A percentile compares a stretch with the other conserved stretches of the same genome.
These are phyloP conservation scores for Enteromius afrohamiltoni DNA, from an alignment of 2,797 vertebrate species.

Conservation along the genomic window DNA sequence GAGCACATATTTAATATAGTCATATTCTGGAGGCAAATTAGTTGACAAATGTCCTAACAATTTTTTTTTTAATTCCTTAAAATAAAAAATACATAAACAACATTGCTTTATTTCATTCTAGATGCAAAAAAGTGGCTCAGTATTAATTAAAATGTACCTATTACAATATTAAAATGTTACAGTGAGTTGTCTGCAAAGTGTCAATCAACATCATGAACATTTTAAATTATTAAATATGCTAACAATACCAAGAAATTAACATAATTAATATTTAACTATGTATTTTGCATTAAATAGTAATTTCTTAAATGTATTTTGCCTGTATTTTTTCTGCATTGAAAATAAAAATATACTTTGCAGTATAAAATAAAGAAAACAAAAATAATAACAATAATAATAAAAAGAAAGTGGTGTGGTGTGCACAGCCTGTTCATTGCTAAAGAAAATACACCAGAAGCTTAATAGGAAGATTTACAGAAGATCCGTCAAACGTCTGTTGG, in stretches of 20 bases:
- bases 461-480: conserved; percentile 15
- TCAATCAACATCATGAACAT: neutral
- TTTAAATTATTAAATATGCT: neutral
- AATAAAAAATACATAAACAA: neutral
- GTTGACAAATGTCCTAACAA: neutral
- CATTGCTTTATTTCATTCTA: neutral
- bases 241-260: neutral
- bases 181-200: neutral
- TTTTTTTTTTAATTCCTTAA: neutral
- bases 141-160: neutral
- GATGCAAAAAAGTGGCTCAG: neutral
- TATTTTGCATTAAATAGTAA: neutral
- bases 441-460: conserved; percentile 53
- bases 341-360: neutral
- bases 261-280: neutral
- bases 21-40: neutral
- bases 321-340: neutral
- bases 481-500: conserved; percentile 36
- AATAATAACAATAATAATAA: no score
- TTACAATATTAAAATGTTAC: neutral
- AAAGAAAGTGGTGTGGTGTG: neutral
- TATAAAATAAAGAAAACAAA: conserved; percentile 14
- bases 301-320: neutral
- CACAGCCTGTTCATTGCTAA: neutral
- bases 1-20: neutral